These are phyloP conservation scores for mouse (Mus musculus) DNA, from an alignment of 2,113 vertebrate species.

Conservation along the genomic window DNA sequence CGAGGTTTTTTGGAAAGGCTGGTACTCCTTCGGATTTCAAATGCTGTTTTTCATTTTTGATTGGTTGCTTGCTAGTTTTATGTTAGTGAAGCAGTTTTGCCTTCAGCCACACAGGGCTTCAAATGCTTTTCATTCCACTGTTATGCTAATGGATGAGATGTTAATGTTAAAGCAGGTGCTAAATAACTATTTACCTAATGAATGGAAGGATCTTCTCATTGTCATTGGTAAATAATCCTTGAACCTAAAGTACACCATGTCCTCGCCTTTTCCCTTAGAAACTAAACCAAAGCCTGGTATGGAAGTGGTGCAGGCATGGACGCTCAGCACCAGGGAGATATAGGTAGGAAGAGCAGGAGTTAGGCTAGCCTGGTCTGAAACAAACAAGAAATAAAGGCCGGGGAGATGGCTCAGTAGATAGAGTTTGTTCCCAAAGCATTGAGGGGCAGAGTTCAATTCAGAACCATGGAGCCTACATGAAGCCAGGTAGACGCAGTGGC, in stretches of 20 bases:
- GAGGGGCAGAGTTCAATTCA: background rate
- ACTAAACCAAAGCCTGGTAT: background rate
- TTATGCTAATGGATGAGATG: background rate
- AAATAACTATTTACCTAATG: background rate
- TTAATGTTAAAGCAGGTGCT: background rate
- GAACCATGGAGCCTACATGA: background rate
- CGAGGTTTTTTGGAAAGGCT: conserved; percentile 6
- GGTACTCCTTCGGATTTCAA: background rate
- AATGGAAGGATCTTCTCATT: background rate
- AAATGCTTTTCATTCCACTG: background rate
- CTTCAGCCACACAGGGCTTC: background rate
- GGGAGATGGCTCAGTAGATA: background rate
- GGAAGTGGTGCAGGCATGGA: background rate
- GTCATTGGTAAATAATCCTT: background rate
- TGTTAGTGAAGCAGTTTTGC: background rate
- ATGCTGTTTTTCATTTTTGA: background rate
- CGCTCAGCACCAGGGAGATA: background rate
- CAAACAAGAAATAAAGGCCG: background rate
- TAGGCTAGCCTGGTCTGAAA: background rate
- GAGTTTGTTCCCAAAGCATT: background rate
- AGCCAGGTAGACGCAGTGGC: background rate
- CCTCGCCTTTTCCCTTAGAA: background rate
- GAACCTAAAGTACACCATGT: background rate
- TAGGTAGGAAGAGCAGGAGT: background rate
- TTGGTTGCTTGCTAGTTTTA: background rate